Percentiles rank a stretch among this genome's conserved stretches.
phyloP scores from a whole-genome alignment of 30 jellyfish, hydroid and myxozoan species.

The Nemopilema nomurai region DNA sequence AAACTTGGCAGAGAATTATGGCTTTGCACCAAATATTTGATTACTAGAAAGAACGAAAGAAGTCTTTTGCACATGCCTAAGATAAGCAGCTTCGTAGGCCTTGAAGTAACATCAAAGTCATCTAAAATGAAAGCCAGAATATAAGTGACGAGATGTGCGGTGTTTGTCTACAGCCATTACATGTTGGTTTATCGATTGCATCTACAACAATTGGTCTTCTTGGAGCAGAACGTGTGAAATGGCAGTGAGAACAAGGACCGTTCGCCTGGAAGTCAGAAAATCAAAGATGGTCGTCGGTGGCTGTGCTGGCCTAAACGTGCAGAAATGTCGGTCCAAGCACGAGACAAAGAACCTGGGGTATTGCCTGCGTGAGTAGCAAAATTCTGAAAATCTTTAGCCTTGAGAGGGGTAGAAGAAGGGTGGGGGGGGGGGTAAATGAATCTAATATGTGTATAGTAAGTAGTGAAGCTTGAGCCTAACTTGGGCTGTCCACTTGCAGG shows the following conservation, averaged over 20 bases:
- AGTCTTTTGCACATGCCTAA: too few relatives aligned
- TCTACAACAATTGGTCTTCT: slow-evolving; percentile 66
- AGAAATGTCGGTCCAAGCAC: slow-evolving; percentile 26
- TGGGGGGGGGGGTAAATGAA: too few relatives aligned
- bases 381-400: background rate
- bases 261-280: slow-evolving; percentile 53
- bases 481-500: slow-evolving; percentile 23
- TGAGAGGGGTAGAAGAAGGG: too few relatives aligned
- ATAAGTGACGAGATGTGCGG: background rate
- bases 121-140: too few relatives aligned
- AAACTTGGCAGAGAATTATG: too few relatives aligned
- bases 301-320: slow-evolving; percentile 58
- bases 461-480: too few relatives aligned
- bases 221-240: slow-evolving; percentile 71
- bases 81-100: too few relatives aligned
- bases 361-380: slow-evolving; percentile 40
- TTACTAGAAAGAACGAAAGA: too few relatives aligned
- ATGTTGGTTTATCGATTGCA: slow-evolving; percentile 63
- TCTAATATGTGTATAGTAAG: too few relatives aligned
- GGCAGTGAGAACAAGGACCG: slow-evolving; percentile 56
- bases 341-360: slow-evolving; percentile 50
- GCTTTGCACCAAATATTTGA: too few relatives aligned
- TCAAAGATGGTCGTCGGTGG: slow-evolving; percentile 71
- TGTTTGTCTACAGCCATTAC: slow-evolving; percentile 29
- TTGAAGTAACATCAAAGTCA: too few relatives aligned